phyloP scores from a whole-genome alignment of 2,113 vertebrate genomes.

The Bufo gargarizans region DNA sequence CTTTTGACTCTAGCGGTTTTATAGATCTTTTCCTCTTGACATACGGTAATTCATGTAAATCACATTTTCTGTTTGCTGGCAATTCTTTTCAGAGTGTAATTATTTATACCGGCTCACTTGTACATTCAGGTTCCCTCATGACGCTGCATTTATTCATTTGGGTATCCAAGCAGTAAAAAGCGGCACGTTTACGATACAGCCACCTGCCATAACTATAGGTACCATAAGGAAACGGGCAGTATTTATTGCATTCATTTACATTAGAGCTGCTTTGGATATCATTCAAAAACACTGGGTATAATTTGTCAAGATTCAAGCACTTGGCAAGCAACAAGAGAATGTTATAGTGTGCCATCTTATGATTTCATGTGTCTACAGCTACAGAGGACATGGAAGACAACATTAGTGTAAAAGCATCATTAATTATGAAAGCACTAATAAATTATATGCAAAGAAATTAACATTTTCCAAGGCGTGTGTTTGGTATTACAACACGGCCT shows the following conservation, averaged over 20 bases:
- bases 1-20: slow-evolving; percentile 21
- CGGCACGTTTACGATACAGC: slow-evolving; percentile 28
- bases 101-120: slow-evolving; percentile 39
- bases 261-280: slow-evolving; percentile 21
- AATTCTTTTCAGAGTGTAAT: slow-evolving; percentile 47
- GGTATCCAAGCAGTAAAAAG: slow-evolving; percentile 53
- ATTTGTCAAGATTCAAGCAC: slow-evolving; percentile 31
- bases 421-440: background rate
- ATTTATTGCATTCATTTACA: slow-evolving; percentile 54
- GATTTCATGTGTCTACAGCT: slow-evolving; percentile 36
- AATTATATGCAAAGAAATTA: background rate
- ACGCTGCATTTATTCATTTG: slow-evolving; percentile 50
- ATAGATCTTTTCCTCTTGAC: slow-evolving; percentile 17
- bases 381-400: background rate
- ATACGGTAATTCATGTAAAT: slow-evolving; percentile 40
- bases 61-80: slow-evolving; percentile 30
- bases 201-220: slow-evolving; percentile 32
- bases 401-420: background rate
- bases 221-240: slow-evolving; percentile 34
- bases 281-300: slow-evolving; percentile 31
- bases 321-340: slow-evolving; percentile 28
- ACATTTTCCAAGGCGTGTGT: background rate
- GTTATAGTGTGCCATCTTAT: slow-evolving; percentile 45
- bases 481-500: background rate
- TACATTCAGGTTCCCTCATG: slow-evolving; percentile 40